Percentiles rank a stretch among this genome's conserved stretches.
These are phyloP conservation scores for Belonocnema kinseyi DNA, from an alignment of 1,140 invertebrate genomes.

Conservation along the genomic window DNA sequence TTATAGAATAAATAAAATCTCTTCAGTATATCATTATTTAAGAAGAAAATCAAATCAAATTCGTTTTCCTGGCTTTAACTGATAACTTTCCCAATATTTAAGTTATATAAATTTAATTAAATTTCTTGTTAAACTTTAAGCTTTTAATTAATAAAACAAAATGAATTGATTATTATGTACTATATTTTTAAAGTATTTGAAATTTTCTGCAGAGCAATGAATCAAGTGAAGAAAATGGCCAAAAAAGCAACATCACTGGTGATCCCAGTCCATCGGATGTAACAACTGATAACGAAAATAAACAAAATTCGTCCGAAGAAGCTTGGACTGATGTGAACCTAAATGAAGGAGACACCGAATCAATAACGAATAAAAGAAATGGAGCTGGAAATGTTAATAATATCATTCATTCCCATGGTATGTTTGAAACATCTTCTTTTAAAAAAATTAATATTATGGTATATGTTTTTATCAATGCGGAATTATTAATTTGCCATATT, in stretches of 20 bases:
- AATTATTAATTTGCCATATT: neutral
- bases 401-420: conserved; percentile 75
- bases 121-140: neutral
- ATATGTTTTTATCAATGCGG: conserved; percentile 16
- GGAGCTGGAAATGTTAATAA: conserved; percentile 80
- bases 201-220: conserved; percentile 82
- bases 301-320: conserved; percentile 82
- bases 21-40: too few relatives aligned
- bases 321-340: conserved; percentile 95
- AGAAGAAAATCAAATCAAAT: too few relatives aligned
- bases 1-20: too few relatives aligned
- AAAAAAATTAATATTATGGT: conserved; percentile 16
- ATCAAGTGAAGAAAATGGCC: conserved; percentile 82
- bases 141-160: too few relatives aligned
- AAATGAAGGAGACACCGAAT: conserved; percentile 83
- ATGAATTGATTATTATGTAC: neutral
- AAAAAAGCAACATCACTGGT: conserved; percentile 69
- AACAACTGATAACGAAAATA: conserved; percentile 77
- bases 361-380: conserved; percentile 78
- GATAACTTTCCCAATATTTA: neutral
- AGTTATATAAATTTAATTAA: neutral
- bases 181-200: neutral
- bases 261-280: conserved; percentile 71
- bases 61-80: too few relatives aligned
- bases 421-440: conserved; percentile 34